phyloP scores from a whole-genome alignment of 1,140 invertebrate species.

The Drosophila ananassae region DNA sequence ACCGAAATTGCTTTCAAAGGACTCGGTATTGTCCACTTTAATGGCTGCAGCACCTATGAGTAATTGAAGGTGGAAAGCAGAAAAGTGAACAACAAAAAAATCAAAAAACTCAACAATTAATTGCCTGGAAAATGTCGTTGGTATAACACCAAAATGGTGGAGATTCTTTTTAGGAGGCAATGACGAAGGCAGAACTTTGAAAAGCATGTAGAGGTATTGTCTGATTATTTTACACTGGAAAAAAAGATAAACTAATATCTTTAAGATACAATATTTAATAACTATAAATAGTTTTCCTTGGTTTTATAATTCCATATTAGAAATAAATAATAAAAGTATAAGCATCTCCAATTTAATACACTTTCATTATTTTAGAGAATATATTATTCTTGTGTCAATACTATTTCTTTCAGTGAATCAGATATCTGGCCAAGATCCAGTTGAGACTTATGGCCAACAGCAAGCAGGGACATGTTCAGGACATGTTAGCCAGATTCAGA shows the following conservation, averaged over 20 bases:
- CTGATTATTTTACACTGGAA: neutral
- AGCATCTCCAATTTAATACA: no score
- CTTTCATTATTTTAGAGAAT: no score
- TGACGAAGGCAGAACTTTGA: slow-evolving; percentile 39
- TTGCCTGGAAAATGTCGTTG: slow-evolving; percentile 41
- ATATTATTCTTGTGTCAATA: neutral
- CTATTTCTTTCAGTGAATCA: slow-evolving; percentile 11
- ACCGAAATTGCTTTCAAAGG: slow-evolving; percentile 57
- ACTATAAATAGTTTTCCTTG: no score
- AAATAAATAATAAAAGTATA: no score
- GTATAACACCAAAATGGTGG: slow-evolving; percentile 41
- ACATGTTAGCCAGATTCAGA: slow-evolving; percentile 32
- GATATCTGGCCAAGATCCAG: slow-evolving; percentile 6
- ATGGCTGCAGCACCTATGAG: slow-evolving; percentile 40
- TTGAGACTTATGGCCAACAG: slow-evolving; percentile 29
- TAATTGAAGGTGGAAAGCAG: slow-evolving; percentile 50
- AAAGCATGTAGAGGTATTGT: slow-evolving; percentile 49
- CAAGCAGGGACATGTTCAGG: slow-evolving; percentile 40
- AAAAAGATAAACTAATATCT: neutral
- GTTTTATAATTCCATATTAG: no score
- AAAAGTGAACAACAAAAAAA: slow-evolving; percentile 40
- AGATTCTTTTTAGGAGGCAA: slow-evolving; percentile 34
- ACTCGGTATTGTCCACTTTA: slow-evolving; percentile 42
- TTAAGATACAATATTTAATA: no score
- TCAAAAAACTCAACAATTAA: slow-evolving; percentile 40